Percentiles rank a stretch among this genome's conserved stretches.
Evolutionary conservation across 2,113 vertebrate genomes (phyloP).

Genomic region (Burhinus oedicnemus): DNA sequence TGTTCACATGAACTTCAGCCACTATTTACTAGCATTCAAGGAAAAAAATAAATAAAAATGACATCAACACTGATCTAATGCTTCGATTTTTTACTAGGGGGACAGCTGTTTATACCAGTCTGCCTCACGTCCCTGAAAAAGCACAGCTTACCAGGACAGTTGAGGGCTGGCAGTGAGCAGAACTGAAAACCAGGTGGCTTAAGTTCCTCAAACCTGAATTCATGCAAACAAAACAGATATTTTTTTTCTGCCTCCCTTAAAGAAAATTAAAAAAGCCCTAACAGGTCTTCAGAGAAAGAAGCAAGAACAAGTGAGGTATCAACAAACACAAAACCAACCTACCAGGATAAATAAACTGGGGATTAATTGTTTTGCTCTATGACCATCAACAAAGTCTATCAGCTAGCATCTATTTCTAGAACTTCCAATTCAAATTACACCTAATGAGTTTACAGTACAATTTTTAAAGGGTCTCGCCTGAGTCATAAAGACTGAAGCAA

Average conservation of each 20-base stretch:
- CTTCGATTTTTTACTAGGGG: not conserved
- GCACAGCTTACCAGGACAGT: not conserved
- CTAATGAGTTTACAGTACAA: slow-evolving; percentile 67
- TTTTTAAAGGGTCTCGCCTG: slow-evolving; percentile 54
- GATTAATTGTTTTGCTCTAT: slow-evolving; percentile 27
- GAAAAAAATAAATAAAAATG: not conserved
- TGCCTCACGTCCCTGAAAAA: not conserved
- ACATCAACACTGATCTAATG: not conserved
- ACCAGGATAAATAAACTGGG: not conserved
- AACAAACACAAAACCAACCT: not conserved
- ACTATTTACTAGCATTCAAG: slow-evolving; percentile 20
- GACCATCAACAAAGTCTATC: slow-evolving; percentile 38
- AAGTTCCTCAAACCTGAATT: not conserved
- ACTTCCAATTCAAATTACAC: slow-evolving; percentile 48
- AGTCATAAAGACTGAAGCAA: slow-evolving; percentile 49
- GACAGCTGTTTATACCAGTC: slow-evolving; percentile 2
- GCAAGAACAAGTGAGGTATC: not conserved
- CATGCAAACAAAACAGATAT: not conserved
- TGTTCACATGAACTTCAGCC: slow-evolving; percentile 12
- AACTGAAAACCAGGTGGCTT: not conserved
- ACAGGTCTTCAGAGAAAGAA: not conserved
- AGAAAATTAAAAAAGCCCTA: not conserved
- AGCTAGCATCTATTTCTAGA: slow-evolving; percentile 33
- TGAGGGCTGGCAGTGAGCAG: not conserved
- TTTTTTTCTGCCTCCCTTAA: not conserved